Evolutionary conservation across 92 coral and sea anemone genomes (phyloP).

Genomic region (Epizoanthus illoricatus): DNA sequence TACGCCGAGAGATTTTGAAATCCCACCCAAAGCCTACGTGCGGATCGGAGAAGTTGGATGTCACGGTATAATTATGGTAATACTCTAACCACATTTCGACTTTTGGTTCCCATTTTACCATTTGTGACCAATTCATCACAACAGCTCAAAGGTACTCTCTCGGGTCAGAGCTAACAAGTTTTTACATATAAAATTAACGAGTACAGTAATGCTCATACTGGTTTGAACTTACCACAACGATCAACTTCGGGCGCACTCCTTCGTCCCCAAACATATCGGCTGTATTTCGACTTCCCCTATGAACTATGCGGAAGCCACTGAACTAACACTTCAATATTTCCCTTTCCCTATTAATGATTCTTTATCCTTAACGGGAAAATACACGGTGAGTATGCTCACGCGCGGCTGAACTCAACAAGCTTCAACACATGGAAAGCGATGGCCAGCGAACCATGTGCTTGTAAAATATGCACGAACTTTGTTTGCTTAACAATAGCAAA

Average conservation of each 20-base stretch:
- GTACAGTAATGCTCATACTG: too few species aligned
- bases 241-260: neutral
- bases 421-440: neutral
- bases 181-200: too few species aligned
- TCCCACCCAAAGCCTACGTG: neutral
- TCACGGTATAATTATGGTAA: too few species aligned
- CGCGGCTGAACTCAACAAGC: neutral
- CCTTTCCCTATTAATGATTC: neutral
- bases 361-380: conserved; percentile 2
- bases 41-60: too few species aligned
- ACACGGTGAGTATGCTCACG: neutral
- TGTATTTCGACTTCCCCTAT: neutral
- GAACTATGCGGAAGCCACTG: too few species aligned
- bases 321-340: neutral
- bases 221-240: neutral
- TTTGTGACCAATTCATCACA: too few species aligned
- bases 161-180: too few species aligned
- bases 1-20: neutral
- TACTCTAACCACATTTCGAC: too few species aligned
- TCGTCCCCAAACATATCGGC: neutral
- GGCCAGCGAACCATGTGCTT: conserved; percentile 29
- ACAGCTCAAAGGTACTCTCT: too few species aligned
- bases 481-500: conserved; percentile 38
- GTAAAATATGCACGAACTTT: conserved; percentile 40
- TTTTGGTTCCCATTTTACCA: too few species aligned